Base-by-base conservation (phyloP, 2,113 vertebrate species). In the Chaenocephalus aceratus region DNA sequence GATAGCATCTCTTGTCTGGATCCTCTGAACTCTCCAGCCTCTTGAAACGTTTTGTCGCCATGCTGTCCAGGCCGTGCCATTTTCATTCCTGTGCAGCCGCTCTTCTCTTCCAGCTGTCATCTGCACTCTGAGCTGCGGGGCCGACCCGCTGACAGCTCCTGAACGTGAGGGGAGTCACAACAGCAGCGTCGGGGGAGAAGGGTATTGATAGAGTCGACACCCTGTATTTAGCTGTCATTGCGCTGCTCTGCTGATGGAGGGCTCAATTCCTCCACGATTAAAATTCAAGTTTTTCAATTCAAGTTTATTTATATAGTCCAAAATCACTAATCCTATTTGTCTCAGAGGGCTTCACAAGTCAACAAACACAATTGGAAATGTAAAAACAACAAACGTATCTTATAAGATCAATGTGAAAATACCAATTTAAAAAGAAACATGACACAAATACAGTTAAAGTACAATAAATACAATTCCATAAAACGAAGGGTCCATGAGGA, bases 91-190 rank as follows among this genome's bases (percentile, higher is more conserved):
- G 79, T 13, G 59, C 90, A 59, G 85, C 82, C 72, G 76, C 81
- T 85, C 80, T 83, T 86, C 82, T 91, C 90, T 88, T 82, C 91
- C 94, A 94, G 92, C 93, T 94, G 93, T 94, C 94, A 92, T 87
- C 89, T 88, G 77, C 83, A 75, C 89, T 86, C 85, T 36, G 75
- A 64, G 84, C 77, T 75, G 72, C 80, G 70, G 48, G 64, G 81
- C 85, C 21, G 60, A 84, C 83, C 76, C 73, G 93, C 87, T 93
- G 94, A 94, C 92, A 93, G 91, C 86, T 65, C 13, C 89, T 15
- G 81, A 86, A 86, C 85, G 80, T 85, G 83, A 91, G 81, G 77
- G 79, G 85, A 88, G 90, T 82, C 88, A 70, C 89, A 92, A 82
- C 75, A 71, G 46, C 63, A 58, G 65, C 53, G 59, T 51, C 57